Base-by-base conservation (phyloP, 2,888 invertebrate species). In the Lydus trimaculatus region DNA sequence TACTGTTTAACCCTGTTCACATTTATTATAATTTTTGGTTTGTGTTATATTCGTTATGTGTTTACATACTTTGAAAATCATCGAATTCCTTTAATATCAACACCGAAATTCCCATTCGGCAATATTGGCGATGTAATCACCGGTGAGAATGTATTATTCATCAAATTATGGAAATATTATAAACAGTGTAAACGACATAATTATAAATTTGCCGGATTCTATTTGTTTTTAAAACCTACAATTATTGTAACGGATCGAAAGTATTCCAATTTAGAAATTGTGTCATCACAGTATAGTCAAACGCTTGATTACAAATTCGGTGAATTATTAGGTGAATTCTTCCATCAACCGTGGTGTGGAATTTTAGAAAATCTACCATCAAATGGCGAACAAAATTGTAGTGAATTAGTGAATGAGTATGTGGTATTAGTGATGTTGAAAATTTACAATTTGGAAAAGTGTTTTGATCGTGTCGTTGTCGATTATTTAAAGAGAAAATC, bases 81-180 rank as follows among this genome's bases (percentile, higher is more conserved):
- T 2, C 28, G 20, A 23, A 70, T 78, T 15, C 63, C 71, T 9
- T 69, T 58, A 48, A 73, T 70, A 11, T 64, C 64, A 5, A 25
- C 65, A 23, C 78, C 78, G 8, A 70, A 43, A 9, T 75, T 76
- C 28, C 78, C 78, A 7, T 76, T 73, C 60, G 78, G 78, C n/a
- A 75, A 79, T 65, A 66, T 79, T 17, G 70, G 71, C 33, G 76
- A 76, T 61, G 73, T 79, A 11, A 17, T 77, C 28, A 70, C 69
- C n/a, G 56, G 69, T 58, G 61, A 71, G 2, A 73, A 64, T 31
- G 70, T 73, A 1, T 58, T 79, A 59, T 75, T 76, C 60, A 64
- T 73, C 36, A 72, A 72, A 31, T 61, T 79, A 43, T 77, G 78
- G 77, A 77, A 75, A 48, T 73, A 76, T 60, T 72, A 77, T 62